Base-by-base conservation (phyloP, 2,888 invertebrate genomes). In the Thalpophila matura region DNA sequence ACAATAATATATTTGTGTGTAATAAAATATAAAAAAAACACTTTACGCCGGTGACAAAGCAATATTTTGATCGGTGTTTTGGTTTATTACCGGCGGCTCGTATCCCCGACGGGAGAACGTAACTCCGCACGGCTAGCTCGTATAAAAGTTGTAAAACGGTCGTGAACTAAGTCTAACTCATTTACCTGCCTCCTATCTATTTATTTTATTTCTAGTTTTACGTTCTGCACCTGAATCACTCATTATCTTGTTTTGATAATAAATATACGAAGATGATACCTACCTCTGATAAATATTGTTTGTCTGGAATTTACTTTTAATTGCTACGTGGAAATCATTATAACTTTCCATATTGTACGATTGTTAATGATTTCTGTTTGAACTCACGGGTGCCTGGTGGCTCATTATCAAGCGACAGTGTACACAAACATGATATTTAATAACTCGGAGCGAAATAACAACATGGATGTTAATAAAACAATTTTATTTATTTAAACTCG, bases 401-500 rank as follows among this genome's bases (percentile, higher is more conserved):
- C 26, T 33, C 16, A 53, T 62, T 35, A 47, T 20, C n/a, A 10
- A 10, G 20, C 20, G 5, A 7, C 40, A 31, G 10, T 20, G 6
- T 33, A 38, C 12, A 27, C 12, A 33, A n/a, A 24, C 10, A 38
- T 7, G 22, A 27, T 6, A n/a, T 24, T 37, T 33, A 54, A 43
- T 54, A 31, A 46, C 22, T 38, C 12, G 31, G 35, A 24, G 31
- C n/a, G 12, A 31, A 64, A 68, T 63, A 77, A 82, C 63, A 82
- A 77, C 79, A 67, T 29, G 18, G 12, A 46, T 59, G 37, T 84
- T 86, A 89, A 75, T 89, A 87, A 91, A 92, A 88, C 86, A 83
- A 86, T 89, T n/a, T 90, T 88, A 89, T 86, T 89, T 76, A 85
- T 89, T 90, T 84, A 85, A 89, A 88, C 82, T 87, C 83, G 86